Base-by-base conservation (phyloP, 2,888 invertebrate species). In the Troides helena region DNA sequence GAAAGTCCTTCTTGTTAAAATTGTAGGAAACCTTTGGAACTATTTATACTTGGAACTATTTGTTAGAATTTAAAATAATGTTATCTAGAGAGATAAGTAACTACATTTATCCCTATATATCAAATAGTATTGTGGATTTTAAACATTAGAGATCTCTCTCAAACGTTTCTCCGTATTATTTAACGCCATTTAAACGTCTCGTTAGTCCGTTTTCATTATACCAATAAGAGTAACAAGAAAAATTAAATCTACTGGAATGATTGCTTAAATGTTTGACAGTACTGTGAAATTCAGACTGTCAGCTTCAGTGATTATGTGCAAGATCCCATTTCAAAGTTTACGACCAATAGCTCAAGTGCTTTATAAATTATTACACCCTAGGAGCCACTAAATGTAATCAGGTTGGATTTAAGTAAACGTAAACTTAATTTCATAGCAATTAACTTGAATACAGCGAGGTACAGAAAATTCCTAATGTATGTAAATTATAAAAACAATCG, bases 361-460 rank as follows among this genome's bases (percentile, higher is more conserved):
- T 60, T 60, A 61, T 68, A 53, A 68, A 63, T 64, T 53, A 68
- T 64, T 50, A 60, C 64, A 56, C 68, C 53, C 68, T 50, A 64
- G 59, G 30, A 30, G 56, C 12, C 43, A 39, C 39, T 61, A 17
- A 68, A 68, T 61, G 46, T 60, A 53, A 46, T 64, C 64, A 64
- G 36, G 59, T 17, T 23, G 60, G 68, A 64, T 63, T 64, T 60
- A 63, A 57, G 46, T 60, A 39, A 68, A 50, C 60, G 59, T 25
- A 25, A 59, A 17, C 59, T 68, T 39, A 64, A 61, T 65, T 68
- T 43, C 43, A 25, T n/a, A 36, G 23, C 23, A 3, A 58, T 3
- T 59, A 30, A 23, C 25, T 63, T 23, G 17, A 25, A 17, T 53
- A 63, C 4, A 14, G 14, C 12, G 14, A 2, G n/a, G n/a, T n/a